Percentiles rank a stretch among this genome's conserved stretches.
These are phyloP conservation scores for Muscina levida DNA, from an alignment of 2,888 invertebrate genomes.

Conservation along the genomic window DNA sequence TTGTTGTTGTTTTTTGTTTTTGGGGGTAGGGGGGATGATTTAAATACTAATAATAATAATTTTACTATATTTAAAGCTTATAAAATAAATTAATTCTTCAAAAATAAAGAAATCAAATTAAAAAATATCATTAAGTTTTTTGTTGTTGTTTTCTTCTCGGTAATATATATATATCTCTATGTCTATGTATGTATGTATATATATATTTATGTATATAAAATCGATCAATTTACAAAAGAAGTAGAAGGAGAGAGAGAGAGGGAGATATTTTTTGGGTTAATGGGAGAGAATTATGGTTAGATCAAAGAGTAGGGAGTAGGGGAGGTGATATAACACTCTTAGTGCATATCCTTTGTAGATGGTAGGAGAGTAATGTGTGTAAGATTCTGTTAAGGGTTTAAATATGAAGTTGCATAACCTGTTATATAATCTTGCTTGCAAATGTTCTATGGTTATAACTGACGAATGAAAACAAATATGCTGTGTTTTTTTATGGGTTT, in stretches of 20 bases:
- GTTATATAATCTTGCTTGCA: too few species aligned
- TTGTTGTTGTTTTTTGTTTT: constrained; percentile 19
- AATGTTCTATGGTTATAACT: too few species aligned
- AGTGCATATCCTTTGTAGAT: too few species aligned
- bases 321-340: too few species aligned
- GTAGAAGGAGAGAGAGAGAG: constrained; percentile 26
- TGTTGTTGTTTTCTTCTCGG: constrained; percentile 23
- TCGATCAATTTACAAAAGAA: constrained; percentile 79
- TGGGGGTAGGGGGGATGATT: too few species aligned
- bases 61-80: constrained; percentile 58
- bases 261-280: neutral
- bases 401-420: too few species aligned
- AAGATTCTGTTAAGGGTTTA: too few species aligned
- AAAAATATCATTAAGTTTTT: constrained; percentile 33
- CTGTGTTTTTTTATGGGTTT: too few species aligned
- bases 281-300: neutral
- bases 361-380: too few species aligned
- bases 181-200: constrained; percentile 5
- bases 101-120: constrained; percentile 58
- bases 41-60: constrained; percentile 29
- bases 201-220: constrained; percentile 71
- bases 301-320: neutral
- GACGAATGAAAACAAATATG: too few species aligned
- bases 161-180: constrained; percentile 24
- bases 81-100: constrained; percentile 61